A percentile compares a stretch with the other conserved stretches of the same genome.
phyloP scores from a whole-genome alignment of 1,140 invertebrate genomes.

The Heliconius melpomene region DNA sequence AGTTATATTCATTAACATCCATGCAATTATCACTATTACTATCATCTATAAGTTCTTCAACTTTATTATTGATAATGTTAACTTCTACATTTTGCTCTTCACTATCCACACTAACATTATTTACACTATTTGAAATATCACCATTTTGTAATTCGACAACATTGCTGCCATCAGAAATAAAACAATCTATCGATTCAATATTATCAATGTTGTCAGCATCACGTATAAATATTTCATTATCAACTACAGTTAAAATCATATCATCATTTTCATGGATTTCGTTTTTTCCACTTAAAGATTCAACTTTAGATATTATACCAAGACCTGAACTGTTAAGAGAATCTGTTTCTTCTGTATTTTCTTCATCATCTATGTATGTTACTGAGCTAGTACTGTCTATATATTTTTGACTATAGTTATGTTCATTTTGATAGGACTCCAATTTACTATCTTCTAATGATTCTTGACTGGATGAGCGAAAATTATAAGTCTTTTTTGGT shows the following conservation, averaged over 20 bases:
- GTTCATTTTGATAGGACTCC: constrained; percentile 55
- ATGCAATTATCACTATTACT: background rate
- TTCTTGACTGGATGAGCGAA: constrained; percentile 53
- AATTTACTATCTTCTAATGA: constrained; percentile 54
- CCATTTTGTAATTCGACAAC: background rate
- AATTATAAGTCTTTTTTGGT: constrained; percentile 46
- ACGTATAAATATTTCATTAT: constrained; percentile 19
- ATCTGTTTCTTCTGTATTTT: constrained; percentile 40
- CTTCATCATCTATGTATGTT: constrained; percentile 35
- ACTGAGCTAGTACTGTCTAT: constrained; percentile 32
- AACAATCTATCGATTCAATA: background rate
- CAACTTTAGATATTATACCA: constrained; percentile 45
- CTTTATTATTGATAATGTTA: background rate
- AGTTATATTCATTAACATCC: constrained; percentile 3
- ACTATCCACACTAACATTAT: background rate
- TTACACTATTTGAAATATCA: background rate
- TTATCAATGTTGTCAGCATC: constrained; percentile 15
- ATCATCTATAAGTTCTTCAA: background rate
- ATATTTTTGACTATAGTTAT: constrained; percentile 59
- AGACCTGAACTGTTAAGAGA: constrained; percentile 33
- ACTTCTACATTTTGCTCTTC: background rate
- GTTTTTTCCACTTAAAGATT: constrained; percentile 41
- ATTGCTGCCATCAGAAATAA: background rate
- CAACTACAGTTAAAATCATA: constrained; percentile 11
- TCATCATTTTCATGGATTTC: constrained; percentile 9